Base-by-base conservation (phyloP, 2,113 vertebrate genomes). In the Vanacampus margaritifer region DNA sequence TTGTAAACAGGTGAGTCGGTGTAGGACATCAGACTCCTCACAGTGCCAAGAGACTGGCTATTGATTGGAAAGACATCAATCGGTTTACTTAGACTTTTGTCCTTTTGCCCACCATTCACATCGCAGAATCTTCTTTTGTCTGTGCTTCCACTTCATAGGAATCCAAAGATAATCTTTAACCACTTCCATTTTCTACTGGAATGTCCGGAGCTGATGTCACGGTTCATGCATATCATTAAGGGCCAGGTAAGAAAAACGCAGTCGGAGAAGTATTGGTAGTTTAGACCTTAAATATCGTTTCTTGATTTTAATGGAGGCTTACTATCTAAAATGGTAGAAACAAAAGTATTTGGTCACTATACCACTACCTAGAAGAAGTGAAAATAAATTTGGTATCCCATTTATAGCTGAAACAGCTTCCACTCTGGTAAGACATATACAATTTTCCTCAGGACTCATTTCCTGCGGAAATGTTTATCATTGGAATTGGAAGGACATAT, bases 181-280 rank as follows among this genome's bases (percentile, higher is more conserved):
- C 96, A 99, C 85, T 99, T 99, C 85, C 97, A 99, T 87, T 99
- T 98, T 85, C 94, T 99, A 75, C 91, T 98, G 75, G 97, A 99
- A 81, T 99, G 97, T 91, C 97, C 97, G 41, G 97, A 99, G 78
- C 80, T 99, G 65, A 99, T 99, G 97, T 98, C 97, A 66, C 94
- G 97, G 70, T 98, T 99, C 87, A 99, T 99, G 97, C 95, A 98
- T 77, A 98, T 99, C 71, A 99, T 98, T 86, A 99, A 99, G 90
- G 94, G 94, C 75, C 97, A 98, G 94, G 97, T 98, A 92, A 79
- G 79, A 58, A 28, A 24, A 17, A 43, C 23, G 24, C 19, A 26
- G 16, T 35, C 21, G 7, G 9, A 35, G 14, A n/a, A 58, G 17
- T 17, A n/a, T n/a, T n/a, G 37, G 10, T 39, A 9, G 37, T 39